Base-by-base conservation (phyloP, 2,888 invertebrate species). In the Tyria jacobaeae region DNA sequence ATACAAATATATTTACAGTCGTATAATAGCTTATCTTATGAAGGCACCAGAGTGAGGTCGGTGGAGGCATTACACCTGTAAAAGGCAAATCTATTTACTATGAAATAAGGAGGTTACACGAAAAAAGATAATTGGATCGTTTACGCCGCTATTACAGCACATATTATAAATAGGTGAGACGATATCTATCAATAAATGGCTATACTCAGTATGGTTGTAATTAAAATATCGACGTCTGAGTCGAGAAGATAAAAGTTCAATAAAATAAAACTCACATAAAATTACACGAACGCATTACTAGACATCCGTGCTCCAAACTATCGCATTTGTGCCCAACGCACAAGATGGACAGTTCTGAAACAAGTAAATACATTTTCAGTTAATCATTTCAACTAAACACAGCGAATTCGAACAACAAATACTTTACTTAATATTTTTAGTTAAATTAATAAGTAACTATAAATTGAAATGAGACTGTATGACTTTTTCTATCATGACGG, bases 11-110 rank as follows among this genome's bases (percentile, higher is more conserved):
- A 92, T 92, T 85, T 92, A 92, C 92, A 92, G 69, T 86, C 86
- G 87, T 87, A 87, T 81, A 86, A 82, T 81, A 81, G 86, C 88
- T 91, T 87, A 83, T 86, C 88, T 92, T 90, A 87, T 83, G 91
- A 93, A 93, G 93, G 94, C 93, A 94, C 93, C 94, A 88, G 89
- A 86, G 88, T 92, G 92, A 92, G 93, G 92, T 92, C 92, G 93
- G 93, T 92, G 93, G 93, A 91, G 92, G 88, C 89, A 77, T 84
- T 84, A 88, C 81, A 90, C 80, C 92, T 92, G 90, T 15, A 80
- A 69, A 53, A 68, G 64, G 68, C 0, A 52, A 49, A 56, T 10
- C 21, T 31, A 31, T 31, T 31, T 31, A 6, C 27, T 31, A 6
- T 31, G 3, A 31, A 31, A 31, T 4, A 31, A 31, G 27, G 27